Evolutionary conservation across 2,113 vertebrate species (phyloP).

Genomic region (Donacobius atricapilla): DNA sequence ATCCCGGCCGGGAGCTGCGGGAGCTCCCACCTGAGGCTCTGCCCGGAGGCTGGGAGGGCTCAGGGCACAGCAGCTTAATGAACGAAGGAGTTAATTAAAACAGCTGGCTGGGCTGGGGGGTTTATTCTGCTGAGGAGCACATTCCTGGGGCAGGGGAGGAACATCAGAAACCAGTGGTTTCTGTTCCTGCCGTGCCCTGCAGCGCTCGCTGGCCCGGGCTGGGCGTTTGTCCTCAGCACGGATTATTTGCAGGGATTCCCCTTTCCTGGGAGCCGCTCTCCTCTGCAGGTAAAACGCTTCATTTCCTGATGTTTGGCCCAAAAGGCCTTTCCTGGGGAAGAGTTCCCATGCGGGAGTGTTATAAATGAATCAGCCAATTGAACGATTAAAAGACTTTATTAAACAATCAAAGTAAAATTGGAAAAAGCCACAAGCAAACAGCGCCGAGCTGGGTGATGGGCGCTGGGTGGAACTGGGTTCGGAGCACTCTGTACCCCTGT

Average conservation of each 20-base stretch:
- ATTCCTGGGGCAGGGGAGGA: accelerated
- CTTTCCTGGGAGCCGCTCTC: background rate
- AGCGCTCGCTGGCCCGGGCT: too few species aligned
- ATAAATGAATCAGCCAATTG: too few species aligned
- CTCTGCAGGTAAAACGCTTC: accelerated
- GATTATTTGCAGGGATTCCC: background rate
- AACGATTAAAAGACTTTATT: too few species aligned
- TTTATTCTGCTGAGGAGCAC: background rate
- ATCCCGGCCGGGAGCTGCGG: accelerated
- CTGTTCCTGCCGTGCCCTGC: accelerated
- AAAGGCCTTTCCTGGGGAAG: background rate
- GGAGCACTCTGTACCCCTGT: too few species aligned
- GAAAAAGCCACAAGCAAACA: too few species aligned
- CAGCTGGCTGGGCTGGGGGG: background rate
- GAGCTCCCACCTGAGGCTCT: background rate
- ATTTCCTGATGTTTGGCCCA: accelerated
- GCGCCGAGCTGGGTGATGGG: too few species aligned
- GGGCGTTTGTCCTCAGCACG: background rate
- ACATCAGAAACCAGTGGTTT: accelerated
- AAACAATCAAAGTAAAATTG: too few species aligned
- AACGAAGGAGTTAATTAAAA: background rate
- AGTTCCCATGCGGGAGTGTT: accelerated
- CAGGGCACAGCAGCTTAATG: background rate
- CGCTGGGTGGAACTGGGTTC: too few species aligned
- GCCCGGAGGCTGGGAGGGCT: background rate